phyloP scores from a whole-genome alignment of 2,113 vertebrate species.

The Cygnus atratus region DNA sequence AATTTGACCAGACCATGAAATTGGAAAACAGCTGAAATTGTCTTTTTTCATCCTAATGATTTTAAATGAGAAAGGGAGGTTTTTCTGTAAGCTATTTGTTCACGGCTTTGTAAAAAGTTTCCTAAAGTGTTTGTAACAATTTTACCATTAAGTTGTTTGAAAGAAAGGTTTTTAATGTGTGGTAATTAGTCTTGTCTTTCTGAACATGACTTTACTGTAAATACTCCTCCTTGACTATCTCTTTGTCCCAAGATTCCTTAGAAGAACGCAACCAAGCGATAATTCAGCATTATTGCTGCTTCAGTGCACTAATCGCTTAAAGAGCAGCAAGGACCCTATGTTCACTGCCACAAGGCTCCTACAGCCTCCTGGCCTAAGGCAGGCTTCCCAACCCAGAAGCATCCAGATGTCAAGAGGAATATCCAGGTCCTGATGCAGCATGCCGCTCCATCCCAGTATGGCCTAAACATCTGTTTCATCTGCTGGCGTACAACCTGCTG shows the following conservation, averaged over 20 bases:
- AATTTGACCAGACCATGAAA: constrained; percentile 47
- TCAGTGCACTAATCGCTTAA: constrained; percentile 88
- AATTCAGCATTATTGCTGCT: constrained; percentile 91
- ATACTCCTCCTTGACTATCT: constrained; percentile 77
- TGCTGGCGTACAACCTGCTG: constrained; percentile 86
- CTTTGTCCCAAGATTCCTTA: constrained; percentile 87
- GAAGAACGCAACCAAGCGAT: constrained; percentile 87
- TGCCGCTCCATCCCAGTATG: constrained; percentile 90
- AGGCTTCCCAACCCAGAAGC: constrained; percentile 83
- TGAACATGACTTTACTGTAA: constrained; percentile 79
- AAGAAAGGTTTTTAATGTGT: constrained; percentile 70
- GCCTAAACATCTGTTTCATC: constrained; percentile 93
- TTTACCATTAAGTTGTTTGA: constrained; percentile 63
- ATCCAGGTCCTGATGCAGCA: constrained; percentile 88
- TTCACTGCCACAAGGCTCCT: constrained; percentile 89
- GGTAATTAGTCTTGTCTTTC: constrained; percentile 78
- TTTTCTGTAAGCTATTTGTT: constrained; percentile 25
- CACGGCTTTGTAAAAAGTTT: constrained; percentile 45
- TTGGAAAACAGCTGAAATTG: constrained; percentile 55
- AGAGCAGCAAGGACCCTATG: constrained; percentile 85
- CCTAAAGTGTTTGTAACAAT: constrained; percentile 45
- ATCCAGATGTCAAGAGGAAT: constrained; percentile 97
- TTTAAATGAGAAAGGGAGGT: constrained; percentile 45
- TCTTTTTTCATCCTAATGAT: constrained; percentile 26
- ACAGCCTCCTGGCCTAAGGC: constrained; percentile 89